Evolutionary conservation across 2,888 invertebrate genomes (phyloP).

Genomic region (Hanleya hanleyi): DNA sequence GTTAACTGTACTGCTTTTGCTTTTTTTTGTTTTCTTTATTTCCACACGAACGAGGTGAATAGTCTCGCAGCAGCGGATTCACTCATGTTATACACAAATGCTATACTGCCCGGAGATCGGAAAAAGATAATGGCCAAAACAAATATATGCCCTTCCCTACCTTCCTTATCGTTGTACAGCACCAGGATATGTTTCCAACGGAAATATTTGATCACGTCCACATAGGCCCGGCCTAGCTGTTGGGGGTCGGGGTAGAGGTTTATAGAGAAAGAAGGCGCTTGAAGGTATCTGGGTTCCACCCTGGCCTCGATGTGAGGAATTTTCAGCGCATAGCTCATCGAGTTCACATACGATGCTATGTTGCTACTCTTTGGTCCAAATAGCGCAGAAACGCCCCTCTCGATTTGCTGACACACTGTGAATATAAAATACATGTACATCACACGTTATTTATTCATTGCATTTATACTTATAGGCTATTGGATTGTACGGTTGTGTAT

Average conservation of each 20-base stretch:
- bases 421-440: neutral
- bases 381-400: conserved; percentile 85
- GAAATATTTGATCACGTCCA: conserved; percentile 85
- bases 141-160: no score
- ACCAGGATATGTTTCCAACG: conserved; percentile 90
- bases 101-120: no score
- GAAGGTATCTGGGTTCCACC: conserved; percentile 73
- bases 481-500: no score
- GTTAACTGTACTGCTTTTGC: no score
- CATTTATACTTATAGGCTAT: neutral
- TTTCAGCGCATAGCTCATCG: conserved; percentile 87
- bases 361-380: conserved; percentile 85
- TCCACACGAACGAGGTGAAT: no score
- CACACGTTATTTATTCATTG: neutral
- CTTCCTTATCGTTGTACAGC: conserved; percentile 89
- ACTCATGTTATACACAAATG: no score
- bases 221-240: conserved; percentile 86
- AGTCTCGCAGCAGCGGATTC: no score
- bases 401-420: conserved; percentile 71
- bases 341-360: conserved; percentile 84
- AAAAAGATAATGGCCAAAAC: no score
- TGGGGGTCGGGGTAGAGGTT: conserved; percentile 86
- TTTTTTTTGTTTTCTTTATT: no score
- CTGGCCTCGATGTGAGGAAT: conserved; percentile 88
- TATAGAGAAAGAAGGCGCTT: conserved; percentile 85